A percentile compares a stretch with the other conserved stretches of the same genome.
These are phyloP conservation scores for Trinorchestia longiramus DNA, from an alignment of 1,140 invertebrate genomes.

Conservation along the genomic window DNA sequence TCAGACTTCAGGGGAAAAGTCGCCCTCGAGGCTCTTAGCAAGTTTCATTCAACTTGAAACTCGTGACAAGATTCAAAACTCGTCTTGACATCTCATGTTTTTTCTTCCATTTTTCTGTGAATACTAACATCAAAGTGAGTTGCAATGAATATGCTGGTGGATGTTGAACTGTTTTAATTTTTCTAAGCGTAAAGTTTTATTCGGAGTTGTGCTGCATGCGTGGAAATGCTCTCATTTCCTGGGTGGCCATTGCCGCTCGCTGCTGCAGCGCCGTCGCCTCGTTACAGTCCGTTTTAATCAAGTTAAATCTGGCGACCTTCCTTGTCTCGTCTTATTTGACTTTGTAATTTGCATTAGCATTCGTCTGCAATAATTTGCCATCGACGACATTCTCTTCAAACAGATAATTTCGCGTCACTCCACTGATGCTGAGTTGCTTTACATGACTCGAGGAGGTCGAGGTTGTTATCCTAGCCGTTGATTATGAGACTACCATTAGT, in stretches of 20 bases:
- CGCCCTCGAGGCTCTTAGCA: neutral
- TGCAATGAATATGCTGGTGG: neutral
- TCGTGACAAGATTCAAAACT: neutral
- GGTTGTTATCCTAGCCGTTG: neutral
- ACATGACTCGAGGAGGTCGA: neutral
- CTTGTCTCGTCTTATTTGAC: neutral
- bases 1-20: neutral
- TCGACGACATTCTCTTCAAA: neutral
- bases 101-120: neutral
- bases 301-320: conserved; percentile 18
- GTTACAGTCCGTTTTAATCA: conserved; percentile 7
- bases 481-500: neutral
- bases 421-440: neutral
- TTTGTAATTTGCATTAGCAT: neutral
- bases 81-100: neutral
- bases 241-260: neutral
- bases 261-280: neutral
- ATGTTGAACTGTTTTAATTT: neutral
- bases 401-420: neutral
- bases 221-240: conserved; percentile 15
- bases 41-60: neutral
- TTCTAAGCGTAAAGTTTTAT: neutral
- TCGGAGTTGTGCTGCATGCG: neutral
- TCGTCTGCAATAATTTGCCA: neutral
- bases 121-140: neutral